Conservation (phyloP, 2,797 vertebrate genomes). For the Danio aesculapii region DNA sequence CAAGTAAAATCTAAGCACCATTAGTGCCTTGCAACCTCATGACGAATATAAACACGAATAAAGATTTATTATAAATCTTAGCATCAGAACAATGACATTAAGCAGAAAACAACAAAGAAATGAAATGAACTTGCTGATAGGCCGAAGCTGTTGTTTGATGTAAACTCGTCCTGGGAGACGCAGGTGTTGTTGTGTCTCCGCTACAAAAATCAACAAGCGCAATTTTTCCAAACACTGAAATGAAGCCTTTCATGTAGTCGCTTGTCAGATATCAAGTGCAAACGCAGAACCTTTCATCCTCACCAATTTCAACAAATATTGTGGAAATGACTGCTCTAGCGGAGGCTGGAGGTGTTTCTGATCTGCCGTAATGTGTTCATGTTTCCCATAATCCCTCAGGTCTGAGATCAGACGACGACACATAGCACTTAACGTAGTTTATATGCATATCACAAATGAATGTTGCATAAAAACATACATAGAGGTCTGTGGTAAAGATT, state of each 20-base stretch:
- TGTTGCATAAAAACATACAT: too few relatives aligned
- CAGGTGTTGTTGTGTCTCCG: constrained; percentile 12
- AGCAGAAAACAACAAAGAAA: constrained; percentile 15
- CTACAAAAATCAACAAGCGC: constrained; percentile 29
- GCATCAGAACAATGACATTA: neutral
- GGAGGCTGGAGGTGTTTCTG: constrained; percentile 21
- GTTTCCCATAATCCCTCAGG: constrained; percentile 33
- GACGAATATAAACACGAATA: neutral
- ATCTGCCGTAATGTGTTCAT: constrained; percentile 21
- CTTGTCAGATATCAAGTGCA: constrained; percentile 54
- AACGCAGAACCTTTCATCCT: constrained; percentile 52
- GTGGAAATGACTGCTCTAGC: constrained; percentile 34
- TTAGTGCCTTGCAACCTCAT: neutral
- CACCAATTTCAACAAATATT: constrained; percentile 46
- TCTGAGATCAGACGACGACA: neutral
- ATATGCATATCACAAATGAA: too few relatives aligned
- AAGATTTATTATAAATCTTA: neutral
- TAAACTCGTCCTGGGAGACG: constrained; percentile 29
- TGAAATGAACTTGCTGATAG: neutral
- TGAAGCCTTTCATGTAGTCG: constrained; percentile 50
- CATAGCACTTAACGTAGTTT: too few relatives aligned
- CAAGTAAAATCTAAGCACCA: neutral
- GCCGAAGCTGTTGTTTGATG: constrained; percentile 40
- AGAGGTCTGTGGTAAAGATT: too few relatives aligned
- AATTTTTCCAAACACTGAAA: constrained; percentile 58